Evolutionary conservation across 2,113 vertebrate species (phyloP), one percentile per base, ranked within the genome.

Genomic region (Hippolais icterina): DNA sequence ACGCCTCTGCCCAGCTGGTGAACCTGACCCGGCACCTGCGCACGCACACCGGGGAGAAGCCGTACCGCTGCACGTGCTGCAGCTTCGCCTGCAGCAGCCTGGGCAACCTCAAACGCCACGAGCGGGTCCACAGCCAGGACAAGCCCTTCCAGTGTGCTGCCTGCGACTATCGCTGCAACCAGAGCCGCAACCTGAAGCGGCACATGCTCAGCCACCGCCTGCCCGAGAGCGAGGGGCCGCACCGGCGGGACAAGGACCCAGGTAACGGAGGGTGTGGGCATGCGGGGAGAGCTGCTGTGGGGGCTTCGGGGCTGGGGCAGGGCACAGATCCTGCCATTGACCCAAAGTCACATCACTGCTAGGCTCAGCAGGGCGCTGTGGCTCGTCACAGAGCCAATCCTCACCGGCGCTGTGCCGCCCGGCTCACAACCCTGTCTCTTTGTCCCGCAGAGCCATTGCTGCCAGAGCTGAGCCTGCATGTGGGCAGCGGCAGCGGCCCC

Each of bases 41-140:
- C 95, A 99, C 99, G 16, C 99, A 99, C 98, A 99, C 99, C 0
- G 99, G 99, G 63, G 99, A 99, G 97, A 99, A 99, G 97, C 99
- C 99, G n/a, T 99, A 99, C 97, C 99, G 98, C 95, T 99, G 99
- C 91, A 97, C 98, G 5, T 96, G 98, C 97, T 99, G 99, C 98
- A 97, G 98, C 57, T 99, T 99, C 5, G 99, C 99, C 92, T 99
- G 99, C 98, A 99, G 99, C 97, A 99, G 99, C 92, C 98, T 99
- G 59, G 99, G 99, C 93, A 99, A 99, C 98, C 98, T 99, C 74
- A 99, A 99, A 95, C 98, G 99, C 94, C 99, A 99, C 76, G 98
- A 99, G 96, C 99, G 99, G 31, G 99, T 99, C 97, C 99, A 99
- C 12, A 89, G 97, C 29, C 98, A 98, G 89, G 98, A 98, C 94